Conservation (phyloP, 2,113 vertebrate species). For the Formicarius rufipectus region DNA sequence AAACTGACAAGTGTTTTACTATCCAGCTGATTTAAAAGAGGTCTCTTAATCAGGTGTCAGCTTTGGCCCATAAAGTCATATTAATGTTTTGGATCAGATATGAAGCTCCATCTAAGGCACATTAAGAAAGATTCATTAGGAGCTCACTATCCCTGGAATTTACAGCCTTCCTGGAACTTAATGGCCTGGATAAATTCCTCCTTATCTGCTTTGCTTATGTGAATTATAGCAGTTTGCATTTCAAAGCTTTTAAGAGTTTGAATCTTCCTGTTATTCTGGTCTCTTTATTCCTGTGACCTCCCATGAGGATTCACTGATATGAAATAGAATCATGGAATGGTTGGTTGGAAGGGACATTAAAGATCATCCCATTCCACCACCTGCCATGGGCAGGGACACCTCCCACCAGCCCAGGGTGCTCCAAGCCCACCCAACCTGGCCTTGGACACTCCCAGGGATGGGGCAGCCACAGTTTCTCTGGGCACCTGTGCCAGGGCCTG, state of each 20-base stretch:
- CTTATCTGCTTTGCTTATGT: conserved; percentile 48
- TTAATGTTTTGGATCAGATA: conserved; percentile 64
- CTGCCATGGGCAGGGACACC: background rate
- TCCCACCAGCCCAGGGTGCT: background rate
- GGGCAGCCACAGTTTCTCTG: background rate
- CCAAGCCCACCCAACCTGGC: fast-evolving
- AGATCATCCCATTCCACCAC: background rate
- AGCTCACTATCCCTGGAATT: conserved; percentile 56
- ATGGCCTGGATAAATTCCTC: conserved; percentile 51
- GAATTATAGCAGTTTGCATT: conserved; percentile 28
- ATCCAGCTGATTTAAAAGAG: conserved; percentile 54
- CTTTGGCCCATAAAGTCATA: conserved; percentile 61
- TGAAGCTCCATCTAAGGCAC: conserved; percentile 36
- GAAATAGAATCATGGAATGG: background rate
- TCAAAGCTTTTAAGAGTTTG: background rate
- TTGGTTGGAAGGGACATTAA: background rate
- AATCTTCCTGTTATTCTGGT: background rate
- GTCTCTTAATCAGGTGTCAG: conserved; percentile 61
- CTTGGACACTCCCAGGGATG: background rate
- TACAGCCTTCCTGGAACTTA: conserved; percentile 56
- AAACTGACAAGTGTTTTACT: conserved; percentile 15
- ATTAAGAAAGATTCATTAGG: conserved; percentile 62
- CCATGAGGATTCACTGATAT: background rate
- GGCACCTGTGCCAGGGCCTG: background rate
- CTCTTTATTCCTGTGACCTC: background rate